Evolutionary conservation across 2,888 invertebrate species (phyloP), one percentile per base, ranked within the genome.

Genomic region (Chloromyia formosa): DNA sequence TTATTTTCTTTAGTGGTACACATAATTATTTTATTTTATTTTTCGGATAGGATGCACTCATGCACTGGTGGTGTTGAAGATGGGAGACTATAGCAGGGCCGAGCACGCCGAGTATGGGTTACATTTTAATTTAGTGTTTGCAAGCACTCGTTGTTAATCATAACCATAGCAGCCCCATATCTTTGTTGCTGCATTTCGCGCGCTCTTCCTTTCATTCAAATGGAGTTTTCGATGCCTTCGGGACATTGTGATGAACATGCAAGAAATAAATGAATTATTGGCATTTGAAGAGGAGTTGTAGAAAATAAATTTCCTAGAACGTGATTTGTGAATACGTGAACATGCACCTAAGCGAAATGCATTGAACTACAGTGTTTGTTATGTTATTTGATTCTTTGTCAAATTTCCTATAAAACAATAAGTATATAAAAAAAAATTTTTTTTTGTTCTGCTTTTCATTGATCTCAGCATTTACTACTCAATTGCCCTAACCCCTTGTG

Each of bases 111-210:
- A 12, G 66, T 20, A 66, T 22, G 74, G 77, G 73, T 77, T 77
- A 78, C 73, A 69, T 78, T 77, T 78, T 77, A 78, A 78, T 78
- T 78, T 76, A 78, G 77, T 78, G 75, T 72, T 75, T 66, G 66
- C 74, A 62, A 56, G 69, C 64, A 56, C 22, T 76, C 75, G 74
- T 72, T 62, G 77, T 78, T 78, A 78, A 78, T 78, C 78, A 77
- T 78, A 78, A 78, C 78, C 78, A 77, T 78, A 35, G 27, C 27
- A 35, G 27, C 7, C 3, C 56, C 35, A 45, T 53, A 20, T n/a
- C 71, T 56, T 69, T 53, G 42, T 40, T 66, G 66, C 9, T 49
- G 66, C n/a, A n/a, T n/a, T n/a, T n/a, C n/a, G n/a, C n/a, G n/a
- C n/a, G 45, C 49, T 42, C 42, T 66, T 66, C 45, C 49, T 66